These are phyloP conservation scores for Strongylocentrotus purpuratus DNA, from an alignment of 35 echinoderm and acorn worm species.

Conservation along the genomic window DNA sequence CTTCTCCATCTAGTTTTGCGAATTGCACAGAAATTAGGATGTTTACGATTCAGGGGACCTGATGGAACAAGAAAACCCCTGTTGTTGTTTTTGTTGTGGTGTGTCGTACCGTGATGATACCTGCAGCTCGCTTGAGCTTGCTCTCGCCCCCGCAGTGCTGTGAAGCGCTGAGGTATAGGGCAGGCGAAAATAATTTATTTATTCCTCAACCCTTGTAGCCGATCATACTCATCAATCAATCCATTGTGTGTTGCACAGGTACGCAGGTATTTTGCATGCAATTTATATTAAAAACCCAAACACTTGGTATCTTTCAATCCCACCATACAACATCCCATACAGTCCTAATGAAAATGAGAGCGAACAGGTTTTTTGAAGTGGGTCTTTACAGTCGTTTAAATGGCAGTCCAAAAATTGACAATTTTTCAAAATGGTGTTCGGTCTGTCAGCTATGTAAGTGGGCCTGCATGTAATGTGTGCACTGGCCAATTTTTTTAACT, in stretches of 20 bases:
- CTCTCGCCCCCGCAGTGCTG: neutral
- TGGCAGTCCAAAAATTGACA: too few relatives aligned
- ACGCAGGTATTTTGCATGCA: neutral
- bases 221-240: neutral
- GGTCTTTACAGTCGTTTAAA: too few relatives aligned
- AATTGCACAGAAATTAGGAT: neutral
- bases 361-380: too few relatives aligned
- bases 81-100: neutral
- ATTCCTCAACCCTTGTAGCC: neutral
- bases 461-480: too few relatives aligned
- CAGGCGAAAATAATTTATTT: slow-evolving; percentile 15
- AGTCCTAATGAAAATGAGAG: too few relatives aligned
- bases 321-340: too few relatives aligned
- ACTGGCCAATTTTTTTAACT: too few relatives aligned
- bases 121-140: neutral
- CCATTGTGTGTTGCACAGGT: neutral
- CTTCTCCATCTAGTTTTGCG: neutral
- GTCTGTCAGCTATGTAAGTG: too few relatives aligned
- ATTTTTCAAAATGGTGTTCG: too few relatives aligned
- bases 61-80: neutral
- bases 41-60: neutral
- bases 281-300: too few relatives aligned
- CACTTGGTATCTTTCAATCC: too few relatives aligned
- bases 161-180: neutral
- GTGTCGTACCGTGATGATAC: neutral